Conservation (phyloP, 2,888 invertebrate species). For the Drosophila cyrtoloma region DNA sequence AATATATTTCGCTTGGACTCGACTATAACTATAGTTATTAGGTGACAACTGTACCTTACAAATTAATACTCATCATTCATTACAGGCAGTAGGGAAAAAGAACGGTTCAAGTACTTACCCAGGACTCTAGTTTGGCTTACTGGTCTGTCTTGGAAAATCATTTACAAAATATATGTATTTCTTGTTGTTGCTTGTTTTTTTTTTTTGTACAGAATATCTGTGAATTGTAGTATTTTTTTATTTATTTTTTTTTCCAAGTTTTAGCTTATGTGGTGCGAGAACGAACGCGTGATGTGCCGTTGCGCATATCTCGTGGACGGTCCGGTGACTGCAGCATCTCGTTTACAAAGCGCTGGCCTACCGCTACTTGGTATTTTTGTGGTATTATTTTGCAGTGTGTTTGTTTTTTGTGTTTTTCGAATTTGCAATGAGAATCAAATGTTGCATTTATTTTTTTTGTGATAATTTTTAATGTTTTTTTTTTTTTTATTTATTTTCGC, state of each 20-base stretch:
- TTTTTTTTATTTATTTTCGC: too few species aligned
- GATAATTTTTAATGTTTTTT: neutral
- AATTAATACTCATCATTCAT: conserved; percentile 25
- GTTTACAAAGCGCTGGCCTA: conserved; percentile 86
- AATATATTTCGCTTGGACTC: conserved; percentile 16
- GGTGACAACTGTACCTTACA: conserved; percentile 60
- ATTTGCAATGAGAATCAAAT: conserved; percentile 49
- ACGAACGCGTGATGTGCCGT: conserved; percentile 74
- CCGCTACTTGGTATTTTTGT: conserved; percentile 73
- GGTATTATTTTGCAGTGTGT: conserved; percentile 25
- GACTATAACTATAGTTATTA: conserved; percentile 18
- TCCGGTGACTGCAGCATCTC: conserved; percentile 85
- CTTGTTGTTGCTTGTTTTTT: conserved; percentile 22
- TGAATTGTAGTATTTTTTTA: conserved; percentile 13
- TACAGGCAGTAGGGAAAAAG: conserved; percentile 34
- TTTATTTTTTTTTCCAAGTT: conserved; percentile 58
- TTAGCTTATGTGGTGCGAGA: conserved; percentile 80
- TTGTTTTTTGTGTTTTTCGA: conserved; percentile 29
- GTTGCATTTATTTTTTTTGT: conserved; percentile 23
- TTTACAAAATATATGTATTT: conserved; percentile 71
- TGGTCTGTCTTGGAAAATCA: conserved; percentile 55
- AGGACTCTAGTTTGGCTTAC: conserved; percentile 11
- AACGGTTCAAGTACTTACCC: conserved; percentile 58
- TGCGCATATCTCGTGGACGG: conserved; percentile 85
- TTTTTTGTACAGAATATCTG: conserved; percentile 34